These are phyloP conservation scores for Champsocephalus gunnari DNA, from an alignment of 2,797 vertebrate genomes.

Conservation along the genomic window DNA sequence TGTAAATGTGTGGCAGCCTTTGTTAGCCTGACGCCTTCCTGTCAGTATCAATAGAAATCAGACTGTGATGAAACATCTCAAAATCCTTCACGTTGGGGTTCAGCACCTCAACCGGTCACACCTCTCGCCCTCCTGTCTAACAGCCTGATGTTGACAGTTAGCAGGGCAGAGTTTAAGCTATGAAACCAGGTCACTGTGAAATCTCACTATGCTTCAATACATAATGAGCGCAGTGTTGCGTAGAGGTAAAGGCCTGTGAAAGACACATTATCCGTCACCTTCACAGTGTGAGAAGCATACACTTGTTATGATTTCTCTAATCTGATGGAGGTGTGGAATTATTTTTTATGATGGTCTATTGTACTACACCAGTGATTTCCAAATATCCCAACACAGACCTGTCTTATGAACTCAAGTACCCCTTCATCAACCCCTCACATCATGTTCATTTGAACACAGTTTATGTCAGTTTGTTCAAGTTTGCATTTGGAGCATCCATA, in stretches of 20 bases:
- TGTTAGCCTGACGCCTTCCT: conserved; percentile 30
- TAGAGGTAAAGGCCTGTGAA: conserved; percentile 49
- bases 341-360: neutral
- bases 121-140: conserved; percentile 35
- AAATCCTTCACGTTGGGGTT: conserved; percentile 36
- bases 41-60: conserved; percentile 47
- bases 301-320: conserved; percentile 13
- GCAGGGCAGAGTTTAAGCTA: conserved; percentile 19
- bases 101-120: conserved; percentile 39
- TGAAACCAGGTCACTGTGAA: conserved; percentile 72
- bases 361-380: neutral
- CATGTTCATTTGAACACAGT: neutral
- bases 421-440: neutral
- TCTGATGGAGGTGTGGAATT: conserved; percentile 7
- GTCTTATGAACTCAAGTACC: neutral
- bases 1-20: conserved; percentile 16
- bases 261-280: conserved; percentile 55
- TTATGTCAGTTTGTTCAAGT: neutral
- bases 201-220: conserved; percentile 43
- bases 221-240: conserved; percentile 58
- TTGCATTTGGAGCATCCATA: neutral
- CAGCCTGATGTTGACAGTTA: conserved; percentile 34
- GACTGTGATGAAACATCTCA: conserved; percentile 37
- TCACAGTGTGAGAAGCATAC: conserved; percentile 28
- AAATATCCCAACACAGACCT: neutral